Conservation (phyloP, 2,888 invertebrate species). For the Conus canariensis region DNA sequence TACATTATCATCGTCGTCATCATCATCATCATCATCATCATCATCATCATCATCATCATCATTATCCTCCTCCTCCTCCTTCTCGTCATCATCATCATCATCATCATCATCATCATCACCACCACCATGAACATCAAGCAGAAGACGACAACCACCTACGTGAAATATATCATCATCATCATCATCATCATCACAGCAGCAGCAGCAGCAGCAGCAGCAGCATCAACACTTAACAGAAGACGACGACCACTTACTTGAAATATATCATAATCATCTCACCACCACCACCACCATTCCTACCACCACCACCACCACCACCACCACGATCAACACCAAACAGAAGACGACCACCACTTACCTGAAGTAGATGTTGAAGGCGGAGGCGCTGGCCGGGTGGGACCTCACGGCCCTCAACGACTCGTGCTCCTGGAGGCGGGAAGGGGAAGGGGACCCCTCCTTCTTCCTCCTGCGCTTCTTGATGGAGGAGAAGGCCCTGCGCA, state of each 20-base stretch:
- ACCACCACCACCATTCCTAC: neutral
- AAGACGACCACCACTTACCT: neutral
- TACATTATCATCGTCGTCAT: no score
- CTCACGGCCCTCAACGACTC: conserved; percentile 39
- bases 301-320: neutral
- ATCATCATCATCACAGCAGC: no score
- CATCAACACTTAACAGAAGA: neutral
- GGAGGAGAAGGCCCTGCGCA: conserved; percentile 60
- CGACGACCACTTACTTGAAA: neutral
- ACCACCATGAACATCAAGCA: no score
- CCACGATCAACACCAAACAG: neutral
- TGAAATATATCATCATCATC: no score
- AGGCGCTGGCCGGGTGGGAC: conserved; percentile 28
- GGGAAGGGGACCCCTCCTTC: conserved; percentile 35
- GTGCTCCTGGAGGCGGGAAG: conserved; percentile 39
- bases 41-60: neutral
- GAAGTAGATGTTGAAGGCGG: conserved; percentile 32
- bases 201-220: no score
- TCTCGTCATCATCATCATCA: no score
- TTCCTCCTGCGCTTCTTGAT: conserved; percentile 52
- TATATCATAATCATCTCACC: neutral
- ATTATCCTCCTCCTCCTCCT: neutral
- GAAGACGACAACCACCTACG: no score
- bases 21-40: no score
- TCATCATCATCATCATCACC: no score